Evolutionary conservation across 2,113 vertebrate species (phyloP).

Genomic region (Emberiza fucata): DNA sequence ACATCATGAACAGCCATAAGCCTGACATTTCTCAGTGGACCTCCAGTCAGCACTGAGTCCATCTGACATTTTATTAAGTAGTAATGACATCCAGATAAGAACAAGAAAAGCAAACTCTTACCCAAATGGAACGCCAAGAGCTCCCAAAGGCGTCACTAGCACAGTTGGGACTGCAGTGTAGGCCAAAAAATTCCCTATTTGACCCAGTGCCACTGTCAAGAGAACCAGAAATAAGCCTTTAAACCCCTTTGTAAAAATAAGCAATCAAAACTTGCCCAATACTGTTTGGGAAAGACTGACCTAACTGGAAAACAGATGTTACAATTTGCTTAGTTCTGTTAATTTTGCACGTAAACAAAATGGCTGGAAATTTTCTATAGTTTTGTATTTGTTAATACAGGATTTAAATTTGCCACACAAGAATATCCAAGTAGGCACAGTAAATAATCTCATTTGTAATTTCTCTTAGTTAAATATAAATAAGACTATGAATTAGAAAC

Average conservation of each 20-base stretch:
- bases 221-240: constrained; percentile 57
- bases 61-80: background rate
- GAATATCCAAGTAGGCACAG: background rate
- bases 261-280: background rate
- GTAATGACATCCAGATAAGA: background rate
- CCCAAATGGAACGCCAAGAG: constrained; percentile 95
- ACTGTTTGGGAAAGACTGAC: background rate
- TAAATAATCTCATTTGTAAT: background rate
- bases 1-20: background rate
- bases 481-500: background rate
- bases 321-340: background rate
- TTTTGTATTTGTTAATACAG: background rate
- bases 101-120: constrained; percentile 73
- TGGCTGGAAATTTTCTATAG: background rate
- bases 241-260: constrained; percentile 6
- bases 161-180: constrained; percentile 92
- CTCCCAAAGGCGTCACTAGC: constrained; percentile 91
- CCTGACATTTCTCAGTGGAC: background rate
- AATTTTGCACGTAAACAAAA: background rate
- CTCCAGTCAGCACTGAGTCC: background rate
- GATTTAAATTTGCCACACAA: background rate
- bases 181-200: constrained; percentile 94
- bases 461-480: background rate
- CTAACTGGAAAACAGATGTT: constrained; percentile 25
- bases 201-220: constrained; percentile 87